Percentiles rank a stretch among this genome's conserved stretches.
phyloP scores from a whole-genome alignment of 2,113 vertebrate species.

The Etheostoma cragini region DNA sequence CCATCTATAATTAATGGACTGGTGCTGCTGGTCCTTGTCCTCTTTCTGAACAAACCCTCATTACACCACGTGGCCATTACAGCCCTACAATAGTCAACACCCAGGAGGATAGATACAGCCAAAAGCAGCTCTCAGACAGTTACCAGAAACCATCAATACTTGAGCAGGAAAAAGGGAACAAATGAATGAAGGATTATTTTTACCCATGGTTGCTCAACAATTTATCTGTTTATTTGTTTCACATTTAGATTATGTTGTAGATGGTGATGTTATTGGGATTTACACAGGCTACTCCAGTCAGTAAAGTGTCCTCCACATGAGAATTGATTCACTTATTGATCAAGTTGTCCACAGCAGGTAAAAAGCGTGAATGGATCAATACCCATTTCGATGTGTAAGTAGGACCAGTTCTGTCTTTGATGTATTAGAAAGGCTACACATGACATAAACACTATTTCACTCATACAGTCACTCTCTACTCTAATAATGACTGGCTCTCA shows the following conservation, averaged over 20 bases:
- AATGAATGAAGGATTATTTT: conserved; percentile 51
- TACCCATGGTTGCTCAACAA: conserved; percentile 18
- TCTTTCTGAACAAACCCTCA: conserved; percentile 51
- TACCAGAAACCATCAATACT: conserved; percentile 41
- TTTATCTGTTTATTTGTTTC: conserved; percentile 50
- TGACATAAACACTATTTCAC: conserved; percentile 29
- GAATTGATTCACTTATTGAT: conserved; percentile 76
- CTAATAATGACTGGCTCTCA: neutral
- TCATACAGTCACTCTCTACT: neutral
- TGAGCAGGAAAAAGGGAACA: conserved; percentile 28
- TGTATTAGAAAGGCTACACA: conserved; percentile 46
- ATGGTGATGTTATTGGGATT: conserved; percentile 9
- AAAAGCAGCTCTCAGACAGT: conserved; percentile 26
- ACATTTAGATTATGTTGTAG: conserved; percentile 24
- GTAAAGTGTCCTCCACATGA: conserved; percentile 61
- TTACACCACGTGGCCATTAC: conserved; percentile 62
- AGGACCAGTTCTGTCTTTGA: conserved; percentile 31
- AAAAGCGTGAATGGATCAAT: conserved; percentile 72
- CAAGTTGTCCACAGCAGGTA: conserved; percentile 63
- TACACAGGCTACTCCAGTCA: conserved; percentile 56
- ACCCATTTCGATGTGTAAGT: conserved; percentile 65
- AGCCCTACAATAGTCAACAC: conserved; percentile 46
- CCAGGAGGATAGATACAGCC: conserved; percentile 35
- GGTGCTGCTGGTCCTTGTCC: conserved; percentile 70
- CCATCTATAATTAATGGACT: conserved; percentile 76